Evolutionary conservation across 2,797 vertebrate genomes (phyloP).

Genomic region (Momotus momota): DNA sequence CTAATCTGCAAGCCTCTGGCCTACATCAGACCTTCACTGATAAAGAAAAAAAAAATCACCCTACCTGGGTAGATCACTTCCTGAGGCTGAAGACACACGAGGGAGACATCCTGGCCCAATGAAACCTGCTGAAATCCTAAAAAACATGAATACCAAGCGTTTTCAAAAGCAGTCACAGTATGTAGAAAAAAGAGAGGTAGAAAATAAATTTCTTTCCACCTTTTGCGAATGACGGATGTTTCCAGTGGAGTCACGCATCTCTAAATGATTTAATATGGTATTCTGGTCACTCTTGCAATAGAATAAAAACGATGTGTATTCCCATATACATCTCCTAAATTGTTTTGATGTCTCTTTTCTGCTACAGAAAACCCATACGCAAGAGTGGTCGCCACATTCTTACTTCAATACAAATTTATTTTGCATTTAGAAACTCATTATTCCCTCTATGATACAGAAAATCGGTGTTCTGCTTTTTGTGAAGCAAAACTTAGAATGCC

Average conservation of each 20-base stretch:
- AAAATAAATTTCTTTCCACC: not conserved
- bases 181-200: not conserved
- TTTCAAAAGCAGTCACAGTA: not conserved
- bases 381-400: not conserved
- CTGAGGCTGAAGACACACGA: not conserved
- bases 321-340: not conserved
- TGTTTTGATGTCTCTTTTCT: not conserved
- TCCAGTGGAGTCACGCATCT: not conserved
- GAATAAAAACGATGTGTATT: not conserved
- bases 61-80: not conserved
- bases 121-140: not conserved
- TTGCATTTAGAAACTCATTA: conserved; percentile 9
- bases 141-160: accelerated
- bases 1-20: not conserved
- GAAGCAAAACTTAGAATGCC: not conserved
- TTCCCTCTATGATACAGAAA: not conserved
- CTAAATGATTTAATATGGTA: not conserved
- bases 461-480: not conserved
- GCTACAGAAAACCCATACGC: not conserved
- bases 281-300: not conserved
- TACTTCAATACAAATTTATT: not conserved
- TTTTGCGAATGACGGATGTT: not conserved
- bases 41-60: not conserved
- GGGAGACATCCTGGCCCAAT: not conserved
- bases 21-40: not conserved